phyloP scores from a whole-genome alignment of 2,113 vertebrate genomes.

The Glaucomys volans region DNA sequence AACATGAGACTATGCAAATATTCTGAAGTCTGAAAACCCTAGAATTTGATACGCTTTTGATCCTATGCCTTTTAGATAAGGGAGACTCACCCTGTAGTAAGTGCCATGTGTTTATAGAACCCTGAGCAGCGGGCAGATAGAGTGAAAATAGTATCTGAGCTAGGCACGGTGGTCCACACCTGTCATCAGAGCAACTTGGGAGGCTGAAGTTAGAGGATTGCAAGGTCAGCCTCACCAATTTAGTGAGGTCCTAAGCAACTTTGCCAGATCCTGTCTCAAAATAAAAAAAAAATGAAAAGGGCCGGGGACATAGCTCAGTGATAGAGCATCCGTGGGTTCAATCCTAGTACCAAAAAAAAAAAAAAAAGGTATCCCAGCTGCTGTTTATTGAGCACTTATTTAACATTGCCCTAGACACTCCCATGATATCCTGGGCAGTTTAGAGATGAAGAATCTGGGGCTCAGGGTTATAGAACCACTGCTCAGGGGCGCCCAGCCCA shows the following conservation, averaged over 20 bases:
- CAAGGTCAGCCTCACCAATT: too few relatives aligned
- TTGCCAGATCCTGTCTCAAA: too few relatives aligned
- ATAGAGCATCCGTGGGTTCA: too few relatives aligned
- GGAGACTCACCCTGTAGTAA: rapidly evolving
- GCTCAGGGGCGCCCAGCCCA: not conserved
- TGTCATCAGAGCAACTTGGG: too few relatives aligned
- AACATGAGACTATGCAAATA: not conserved
- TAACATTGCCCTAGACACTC: rapidly evolving
- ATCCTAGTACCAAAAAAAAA: too few relatives aligned
- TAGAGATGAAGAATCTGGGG: not conserved
- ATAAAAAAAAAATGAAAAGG: too few relatives aligned
- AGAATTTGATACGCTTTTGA: not conserved
- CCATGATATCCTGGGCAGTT: not conserved
- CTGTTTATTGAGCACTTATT: not conserved
- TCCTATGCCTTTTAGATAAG: not conserved
- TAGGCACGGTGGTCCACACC: too few relatives aligned
- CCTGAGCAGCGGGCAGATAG: rapidly evolving
- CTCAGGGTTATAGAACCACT: not conserved
- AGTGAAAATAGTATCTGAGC: rapidly evolving
- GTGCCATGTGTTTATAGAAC: rapidly evolving
- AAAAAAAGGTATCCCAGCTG: rapidly evolving
- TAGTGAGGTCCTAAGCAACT: too few relatives aligned
- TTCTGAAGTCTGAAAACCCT: not conserved
- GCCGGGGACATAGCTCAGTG: too few relatives aligned
- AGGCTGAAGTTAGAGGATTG: too few relatives aligned